phyloP scores from a whole-genome alignment of 2,113 vertebrate genomes.

The Arizona elegans region DNA sequence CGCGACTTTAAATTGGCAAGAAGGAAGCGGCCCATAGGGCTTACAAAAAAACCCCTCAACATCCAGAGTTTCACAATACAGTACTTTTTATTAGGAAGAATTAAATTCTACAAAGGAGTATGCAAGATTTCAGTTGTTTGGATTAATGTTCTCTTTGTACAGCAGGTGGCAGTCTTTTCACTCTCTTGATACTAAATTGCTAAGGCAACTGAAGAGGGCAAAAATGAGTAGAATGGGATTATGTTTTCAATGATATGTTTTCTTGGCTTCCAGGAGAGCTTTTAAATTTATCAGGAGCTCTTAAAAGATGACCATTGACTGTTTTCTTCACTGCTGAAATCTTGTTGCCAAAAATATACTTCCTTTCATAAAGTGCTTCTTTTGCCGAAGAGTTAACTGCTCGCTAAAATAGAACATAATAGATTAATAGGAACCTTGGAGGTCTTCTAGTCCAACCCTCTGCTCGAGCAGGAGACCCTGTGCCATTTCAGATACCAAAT shows the following conservation, averaged over 20 bases:
- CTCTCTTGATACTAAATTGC: neutral
- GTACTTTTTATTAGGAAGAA: neutral
- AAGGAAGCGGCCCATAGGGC: neutral
- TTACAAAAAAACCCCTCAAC: neutral
- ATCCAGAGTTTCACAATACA: neutral
- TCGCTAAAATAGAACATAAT: neutral
- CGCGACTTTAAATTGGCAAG: constrained; percentile 19
- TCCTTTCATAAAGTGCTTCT: neutral
- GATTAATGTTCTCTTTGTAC: neutral
- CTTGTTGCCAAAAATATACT: neutral
- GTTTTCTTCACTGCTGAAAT: neutral
- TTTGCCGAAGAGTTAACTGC: too few relatives aligned
- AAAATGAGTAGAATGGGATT: neutral
- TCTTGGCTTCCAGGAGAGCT: neutral
- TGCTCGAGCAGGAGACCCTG: too few relatives aligned
- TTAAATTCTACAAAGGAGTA: neutral
- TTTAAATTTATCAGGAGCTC: neutral
- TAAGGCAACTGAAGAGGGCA: neutral
- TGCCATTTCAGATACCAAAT: too few relatives aligned
- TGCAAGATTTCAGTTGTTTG: neutral
- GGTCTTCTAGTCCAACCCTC: too few relatives aligned
- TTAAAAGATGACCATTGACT: neutral
- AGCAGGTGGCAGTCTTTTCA: constrained; percentile 1
- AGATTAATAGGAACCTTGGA: too few relatives aligned
- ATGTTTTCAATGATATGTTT: neutral